A percentile compares a stretch with the other conserved stretches of the same genome.
Conservation (phyloP, 2,888 invertebrate genomes). For the Anarsia innoxiella region DNA sequence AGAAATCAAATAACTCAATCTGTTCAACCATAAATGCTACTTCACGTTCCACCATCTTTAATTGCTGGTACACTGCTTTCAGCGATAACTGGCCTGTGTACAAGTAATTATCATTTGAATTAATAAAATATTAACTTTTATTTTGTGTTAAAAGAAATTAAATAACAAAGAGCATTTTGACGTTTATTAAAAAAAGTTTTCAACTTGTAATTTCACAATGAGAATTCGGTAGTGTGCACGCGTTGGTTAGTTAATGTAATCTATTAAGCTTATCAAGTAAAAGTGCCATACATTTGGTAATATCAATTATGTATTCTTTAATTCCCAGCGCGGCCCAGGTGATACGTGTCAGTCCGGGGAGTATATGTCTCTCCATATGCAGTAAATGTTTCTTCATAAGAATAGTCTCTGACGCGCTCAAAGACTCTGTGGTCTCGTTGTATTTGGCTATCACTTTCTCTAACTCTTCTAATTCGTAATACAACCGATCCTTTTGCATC, state of each 20-base stretch:
- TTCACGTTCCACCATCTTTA: conserved; percentile 80
- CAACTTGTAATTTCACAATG: too few relatives aligned
- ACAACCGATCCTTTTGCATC: conserved; percentile 78
- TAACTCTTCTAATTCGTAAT: conserved; percentile 78
- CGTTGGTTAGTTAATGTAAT: neutral
- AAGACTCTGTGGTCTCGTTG: conserved; percentile 76
- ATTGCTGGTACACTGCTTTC: conserved; percentile 79
- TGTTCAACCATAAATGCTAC: conserved; percentile 73
- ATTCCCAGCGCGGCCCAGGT: conserved; percentile 93
- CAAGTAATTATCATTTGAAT: too few relatives aligned
- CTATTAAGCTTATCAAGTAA: neutral
- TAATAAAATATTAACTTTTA: too few relatives aligned
- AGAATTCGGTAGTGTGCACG: too few relatives aligned
- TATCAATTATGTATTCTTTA: conserved; percentile 77
- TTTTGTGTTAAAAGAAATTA: too few relatives aligned
- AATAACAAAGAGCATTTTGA: too few relatives aligned
- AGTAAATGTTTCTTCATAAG: conserved; percentile 81
- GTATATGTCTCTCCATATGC: conserved; percentile 83
- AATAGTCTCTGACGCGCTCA: conserved; percentile 83
- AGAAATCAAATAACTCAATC: conserved; percentile 75
- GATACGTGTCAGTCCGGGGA: conserved; percentile 87
- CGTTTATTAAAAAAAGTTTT: too few relatives aligned
- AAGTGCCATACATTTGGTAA: conserved; percentile 57
- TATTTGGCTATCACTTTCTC: conserved; percentile 77
- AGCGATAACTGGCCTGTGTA: conserved; percentile 71